phyloP scores from a whole-genome alignment of 1,140 invertebrate genomes.

The Xylocopa sonorina region DNA sequence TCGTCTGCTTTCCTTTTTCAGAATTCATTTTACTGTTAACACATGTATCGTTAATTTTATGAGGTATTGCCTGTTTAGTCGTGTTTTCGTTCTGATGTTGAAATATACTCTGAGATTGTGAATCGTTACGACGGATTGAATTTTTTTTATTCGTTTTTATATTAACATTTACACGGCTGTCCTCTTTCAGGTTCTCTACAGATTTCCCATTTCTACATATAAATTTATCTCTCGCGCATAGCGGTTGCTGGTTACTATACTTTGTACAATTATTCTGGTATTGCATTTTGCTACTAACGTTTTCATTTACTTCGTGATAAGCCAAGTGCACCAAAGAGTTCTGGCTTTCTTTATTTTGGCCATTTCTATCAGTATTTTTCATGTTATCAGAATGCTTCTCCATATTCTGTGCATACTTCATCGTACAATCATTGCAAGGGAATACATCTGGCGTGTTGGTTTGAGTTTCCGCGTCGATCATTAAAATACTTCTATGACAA shows the following conservation, averaged over 20 bases:
- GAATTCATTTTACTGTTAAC: conserved; percentile 44
- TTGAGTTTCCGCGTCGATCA: conserved; percentile 75
- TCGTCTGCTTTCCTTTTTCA: conserved; percentile 53
- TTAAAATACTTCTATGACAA: conserved; percentile 83
- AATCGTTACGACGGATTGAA: conserved; percentile 29
- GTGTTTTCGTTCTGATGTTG: conserved; percentile 35
- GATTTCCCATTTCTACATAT: conserved; percentile 33
- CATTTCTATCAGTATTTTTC: conserved; percentile 43
- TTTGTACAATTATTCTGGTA: conserved; percentile 52
- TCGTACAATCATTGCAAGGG: conserved; percentile 42
- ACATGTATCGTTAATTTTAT: conserved; percentile 3
- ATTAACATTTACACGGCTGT: conserved; percentile 12
- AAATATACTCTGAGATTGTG: conserved; percentile 2
- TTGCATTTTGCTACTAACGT: conserved; percentile 39
- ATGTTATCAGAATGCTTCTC: conserved; percentile 46
- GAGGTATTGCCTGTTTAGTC: background rate
- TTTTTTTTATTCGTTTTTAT: conserved; percentile 55
- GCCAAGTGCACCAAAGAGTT: conserved; percentile 34
- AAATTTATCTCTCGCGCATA: conserved; percentile 54
- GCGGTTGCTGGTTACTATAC: conserved; percentile 18
- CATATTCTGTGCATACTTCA: conserved; percentile 17
- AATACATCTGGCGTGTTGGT: conserved; percentile 51
- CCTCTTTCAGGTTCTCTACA: conserved; percentile 36
- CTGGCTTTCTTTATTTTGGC: conserved; percentile 48
- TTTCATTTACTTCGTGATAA: conserved; percentile 54